Evolutionary conservation across 2,797 vertebrate species (phyloP).

Genomic region (Pteronotus mesoamericanus): DNA sequence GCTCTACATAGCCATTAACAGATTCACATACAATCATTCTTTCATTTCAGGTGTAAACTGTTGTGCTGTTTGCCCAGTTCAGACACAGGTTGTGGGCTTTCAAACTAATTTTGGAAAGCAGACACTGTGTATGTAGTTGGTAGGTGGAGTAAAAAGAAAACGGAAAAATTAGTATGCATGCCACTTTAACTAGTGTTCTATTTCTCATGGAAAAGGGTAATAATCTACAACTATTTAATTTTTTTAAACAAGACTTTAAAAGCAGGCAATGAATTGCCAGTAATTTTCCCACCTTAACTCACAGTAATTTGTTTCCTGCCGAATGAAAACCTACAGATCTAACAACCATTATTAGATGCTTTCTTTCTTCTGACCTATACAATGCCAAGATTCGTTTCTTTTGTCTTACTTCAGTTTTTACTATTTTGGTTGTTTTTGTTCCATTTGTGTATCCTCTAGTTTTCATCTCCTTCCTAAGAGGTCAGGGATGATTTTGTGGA

Average conservation of each 20-base stretch:
- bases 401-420: background rate
- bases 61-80: conserved; percentile 39
- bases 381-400: background rate
- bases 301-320: background rate
- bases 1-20: background rate
- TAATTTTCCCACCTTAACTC: background rate
- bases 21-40: conserved; percentile 42
- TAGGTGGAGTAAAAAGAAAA: conserved; percentile 46
- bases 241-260: background rate
- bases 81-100: conserved; percentile 44
- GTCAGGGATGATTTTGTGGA: background rate
- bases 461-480: background rate
- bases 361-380: conserved; percentile 6
- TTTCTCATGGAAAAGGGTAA: background rate
- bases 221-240: background rate
- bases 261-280: background rate
- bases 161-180: conserved; percentile 36
- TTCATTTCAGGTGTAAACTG: conserved; percentile 59
- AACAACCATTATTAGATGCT: background rate
- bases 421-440: background rate
- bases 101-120: conserved; percentile 64
- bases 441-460: background rate
- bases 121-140: background rate
- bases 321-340: background rate
- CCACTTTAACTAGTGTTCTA: background rate